Evolutionary conservation across 2,888 invertebrate genomes (phyloP), one percentile per base, ranked within the genome.

Genomic region (Protonemura montana): DNA sequence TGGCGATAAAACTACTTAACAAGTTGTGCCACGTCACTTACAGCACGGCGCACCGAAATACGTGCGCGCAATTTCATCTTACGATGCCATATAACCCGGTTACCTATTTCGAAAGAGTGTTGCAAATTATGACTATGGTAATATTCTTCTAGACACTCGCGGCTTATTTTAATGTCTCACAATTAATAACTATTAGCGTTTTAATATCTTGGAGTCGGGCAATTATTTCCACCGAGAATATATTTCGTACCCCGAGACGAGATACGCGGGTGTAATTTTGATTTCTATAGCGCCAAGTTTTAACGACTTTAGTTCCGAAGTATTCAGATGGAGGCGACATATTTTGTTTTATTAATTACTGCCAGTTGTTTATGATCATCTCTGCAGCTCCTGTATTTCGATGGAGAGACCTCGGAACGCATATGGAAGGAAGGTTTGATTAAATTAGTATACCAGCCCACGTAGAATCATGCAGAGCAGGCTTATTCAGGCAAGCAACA

Each of bases 181-280:
- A 84, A 84, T 84, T 84, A 84, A 84, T 84, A 84, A 84, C 84
- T 84, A 84, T 84, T 84, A 84, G 42, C 42, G 76, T 84, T 59
- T 84, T 84, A 84, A 84, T 84, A 76, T 84, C 84, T 84, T 84
- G 10, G 42, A 76, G 82, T 27, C 59, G 26, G 10, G 76, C 29
- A 84, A 84, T 84, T 84, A 76, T 76, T 76, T 28, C 27, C 26
- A 21, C 27, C 83, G 26, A 83, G 84, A 59, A 76, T 84, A 30
- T 84, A 76, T 84, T 27, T n/a, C n/a, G n/a, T n/a, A n/a, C n/a
- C 42, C 29, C 59, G 16, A 27, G 84, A 84, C 76, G 29, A 84
- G 84, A 84, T 84, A 76, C 76, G 84, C 76, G 59, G 27, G 27
- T 28, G 27, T 76, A 27, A 84, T 84, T 84, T 84, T 84, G 84